phyloP scores from a whole-genome alignment of 2,113 vertebrate genomes.

The Atherinomorus stipes region DNA sequence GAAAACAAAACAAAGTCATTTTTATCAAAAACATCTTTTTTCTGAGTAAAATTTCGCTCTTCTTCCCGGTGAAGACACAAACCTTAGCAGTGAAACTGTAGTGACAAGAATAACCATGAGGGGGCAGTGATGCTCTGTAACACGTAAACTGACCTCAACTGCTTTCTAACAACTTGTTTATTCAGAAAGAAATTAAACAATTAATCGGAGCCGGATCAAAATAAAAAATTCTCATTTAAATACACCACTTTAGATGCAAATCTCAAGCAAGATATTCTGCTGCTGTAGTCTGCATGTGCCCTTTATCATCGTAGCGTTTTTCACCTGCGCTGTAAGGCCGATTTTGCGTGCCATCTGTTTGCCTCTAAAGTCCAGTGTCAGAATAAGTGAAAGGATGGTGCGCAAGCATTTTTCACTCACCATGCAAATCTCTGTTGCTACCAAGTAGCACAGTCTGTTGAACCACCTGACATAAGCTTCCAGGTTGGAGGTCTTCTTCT shows the following conservation, averaged over 20 bases:
- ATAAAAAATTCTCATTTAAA: not conserved
- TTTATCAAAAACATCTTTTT: no score
- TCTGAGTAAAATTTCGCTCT: no score
- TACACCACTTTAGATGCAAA: not conserved
- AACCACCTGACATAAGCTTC: slow-evolving; percentile 98
- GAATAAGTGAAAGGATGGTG: not conserved
- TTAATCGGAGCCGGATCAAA: not conserved
- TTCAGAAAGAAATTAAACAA: not conserved
- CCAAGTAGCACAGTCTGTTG: slow-evolving; percentile 96
- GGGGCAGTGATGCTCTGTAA: slow-evolving; percentile 28
- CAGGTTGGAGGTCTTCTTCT: slow-evolving; percentile 92
- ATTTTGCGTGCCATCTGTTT: not conserved
- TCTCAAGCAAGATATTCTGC: not conserved
- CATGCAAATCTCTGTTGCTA: slow-evolving; percentile 98
- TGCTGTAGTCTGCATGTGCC: not conserved
- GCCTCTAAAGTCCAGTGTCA: not conserved
- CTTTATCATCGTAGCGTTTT: not conserved
- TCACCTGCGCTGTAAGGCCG: not conserved
- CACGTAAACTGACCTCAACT: not conserved
- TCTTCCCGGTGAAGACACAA: not conserved
- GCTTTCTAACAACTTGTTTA: not conserved
- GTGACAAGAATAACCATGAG: slow-evolving; percentile 31
- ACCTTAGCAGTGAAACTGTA: not conserved
- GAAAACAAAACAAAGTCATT: not conserved
- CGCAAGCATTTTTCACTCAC: slow-evolving; percentile 77